Evolutionary conservation across 2,113 vertebrate species (phyloP).

Genomic region (Passer montanus): DNA sequence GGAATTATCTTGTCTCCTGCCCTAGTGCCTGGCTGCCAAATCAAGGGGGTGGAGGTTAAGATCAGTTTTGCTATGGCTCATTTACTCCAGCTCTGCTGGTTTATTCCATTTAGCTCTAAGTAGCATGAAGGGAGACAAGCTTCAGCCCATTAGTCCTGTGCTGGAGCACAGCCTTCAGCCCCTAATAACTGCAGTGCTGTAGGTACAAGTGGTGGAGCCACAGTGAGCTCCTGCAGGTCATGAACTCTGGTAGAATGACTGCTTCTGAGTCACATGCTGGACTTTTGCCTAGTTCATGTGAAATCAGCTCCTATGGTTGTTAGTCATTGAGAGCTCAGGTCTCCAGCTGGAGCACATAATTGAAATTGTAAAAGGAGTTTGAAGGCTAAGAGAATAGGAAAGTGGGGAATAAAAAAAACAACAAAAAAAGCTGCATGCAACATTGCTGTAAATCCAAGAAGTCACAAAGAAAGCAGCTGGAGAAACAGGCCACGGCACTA

Average conservation of each 20-base stretch:
- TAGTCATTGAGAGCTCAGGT: background rate
- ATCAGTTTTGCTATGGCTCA: conserved; percentile 49
- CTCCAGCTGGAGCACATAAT: background rate
- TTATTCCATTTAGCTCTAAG: conserved; percentile 30
- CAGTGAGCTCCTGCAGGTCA: background rate
- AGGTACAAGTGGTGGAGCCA: background rate
- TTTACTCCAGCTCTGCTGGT: conserved; percentile 39
- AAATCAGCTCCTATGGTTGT: background rate
- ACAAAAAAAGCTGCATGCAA: background rate
- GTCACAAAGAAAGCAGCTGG: background rate
- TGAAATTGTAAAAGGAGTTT: background rate
- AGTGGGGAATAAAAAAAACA: background rate
- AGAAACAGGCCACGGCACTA: background rate
- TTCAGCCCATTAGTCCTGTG: background rate
- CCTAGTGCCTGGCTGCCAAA: conserved; percentile 12
- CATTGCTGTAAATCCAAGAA: background rate
- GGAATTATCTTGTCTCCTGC: conserved; percentile 32
- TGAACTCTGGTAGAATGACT: background rate
- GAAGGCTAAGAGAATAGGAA: background rate
- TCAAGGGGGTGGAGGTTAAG: conserved; percentile 17
- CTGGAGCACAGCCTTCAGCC: background rate
- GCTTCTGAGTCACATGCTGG: background rate
- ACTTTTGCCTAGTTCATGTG: background rate
- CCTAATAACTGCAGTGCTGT: background rate
- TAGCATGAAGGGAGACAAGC: conserved; percentile 5